Evolutionary conservation across 2,797 vertebrate genomes (phyloP), one percentile per base, ranked within the genome.

Genomic region (Cynopterus sphinx): DNA sequence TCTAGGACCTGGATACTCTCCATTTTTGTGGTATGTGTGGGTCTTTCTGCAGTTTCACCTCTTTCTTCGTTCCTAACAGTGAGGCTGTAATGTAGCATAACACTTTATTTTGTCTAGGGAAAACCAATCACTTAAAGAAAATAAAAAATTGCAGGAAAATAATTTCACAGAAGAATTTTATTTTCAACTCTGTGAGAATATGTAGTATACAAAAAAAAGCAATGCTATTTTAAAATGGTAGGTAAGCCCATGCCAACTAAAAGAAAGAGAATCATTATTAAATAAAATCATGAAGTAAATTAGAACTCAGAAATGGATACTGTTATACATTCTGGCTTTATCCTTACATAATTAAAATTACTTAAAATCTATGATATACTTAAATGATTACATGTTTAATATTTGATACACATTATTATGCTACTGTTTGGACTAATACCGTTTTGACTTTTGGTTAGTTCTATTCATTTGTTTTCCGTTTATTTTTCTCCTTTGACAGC

Each of bases 51-150:
- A 97, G 95, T 98, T 96, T 99, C 99, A 93, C 99, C 98, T 98
- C 99, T 98, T 95, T 99, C 99, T 98, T 99, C 99, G 98, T 99
- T 99, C 99, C 99, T 99, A 98, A 98, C 98, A 96, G 99, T 99
- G 98, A 99, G 99, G 98, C 99, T 99, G 98, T 90, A 99, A 99
- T 96, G 98, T 97, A 98, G 98, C 96, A 98, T 73, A 98, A 98
- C 97, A 98, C 97, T 98, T 98, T 98, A 98, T 98, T 98, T 98
- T 98, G 98, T 98, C 98, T 97, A 98, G 95, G 97, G 97, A 97
- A 98, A 97, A 97, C 97, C 97, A 97, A 96, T 97, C 91, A 65
- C 49, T 67, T 73, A 94, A 96, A 94, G 73, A 84, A 70, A 95
- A 90, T 28, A 78, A 77, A 26, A 24, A 74, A 41, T 26, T 67